Base-by-base conservation (phyloP, 1,140 invertebrate genomes). In the Telenomus remus region DNA sequence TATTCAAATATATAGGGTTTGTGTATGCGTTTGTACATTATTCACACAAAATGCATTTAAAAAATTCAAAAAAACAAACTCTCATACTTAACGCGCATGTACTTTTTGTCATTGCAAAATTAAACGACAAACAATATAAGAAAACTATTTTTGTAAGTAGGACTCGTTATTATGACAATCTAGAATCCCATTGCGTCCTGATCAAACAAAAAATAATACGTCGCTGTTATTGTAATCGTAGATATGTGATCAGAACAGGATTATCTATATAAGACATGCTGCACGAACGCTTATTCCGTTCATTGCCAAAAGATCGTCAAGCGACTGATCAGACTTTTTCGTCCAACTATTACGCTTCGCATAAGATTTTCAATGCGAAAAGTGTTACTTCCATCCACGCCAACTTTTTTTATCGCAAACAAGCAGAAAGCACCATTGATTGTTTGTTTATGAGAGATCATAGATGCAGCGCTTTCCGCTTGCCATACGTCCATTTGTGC, bases 81-180 rank as follows among this genome's bases (percentile, higher is more conserved):
- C 56, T 59, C 60, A 70, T 53, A 71, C 56, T 76, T 71, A 71
- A 55, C 43, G 44, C 55, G 65, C 72, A 57, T 66, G 75, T 76
- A 78, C 76, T 80, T n/a, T n/a, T n/a, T 78, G 74, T 73, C 64
- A 64, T 73, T 48, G 55, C 59, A 48, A 68, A 65, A 75, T 46
- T 43, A 54, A 43, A 65, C 47, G 39, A 57, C 34, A 42, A 39
- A 11, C 11, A 12, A 54, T 11, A 46, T 19, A 19, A 47, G 19
- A 27, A 78, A 82, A 79, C 76, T 83, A 84, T 81, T 82, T 84
- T 84, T 83, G 75, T 82, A 82, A 83, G 63, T 82, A 80, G 75
- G 70, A 79, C 1, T 80, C 75, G 70, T 79, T 82, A 80, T 71
- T 76, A 79, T 80, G 81, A 85, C 81, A 85, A 86, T 85, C 82